Percentiles rank a stretch among this genome's conserved stretches.
phyloP scores from a whole-genome alignment of 1,140 invertebrate genomes.

The Drosophila melanica region DNA sequence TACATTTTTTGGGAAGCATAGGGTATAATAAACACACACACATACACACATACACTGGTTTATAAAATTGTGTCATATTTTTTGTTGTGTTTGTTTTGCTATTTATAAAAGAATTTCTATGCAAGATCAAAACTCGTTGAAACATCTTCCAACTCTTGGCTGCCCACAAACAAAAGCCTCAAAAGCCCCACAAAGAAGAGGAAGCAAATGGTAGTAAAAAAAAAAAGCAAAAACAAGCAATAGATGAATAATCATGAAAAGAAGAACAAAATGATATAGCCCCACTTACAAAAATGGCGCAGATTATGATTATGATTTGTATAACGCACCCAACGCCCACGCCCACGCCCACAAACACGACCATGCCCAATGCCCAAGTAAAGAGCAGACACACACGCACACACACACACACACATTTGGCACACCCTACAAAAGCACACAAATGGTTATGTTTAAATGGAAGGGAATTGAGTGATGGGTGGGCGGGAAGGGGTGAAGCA shows the following conservation, averaged over 20 bases:
- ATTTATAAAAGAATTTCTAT: slow-evolving; percentile 54
- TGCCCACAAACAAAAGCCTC: slow-evolving; percentile 41
- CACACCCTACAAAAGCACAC: slow-evolving; percentile 42
- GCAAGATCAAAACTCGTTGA: slow-evolving; percentile 67
- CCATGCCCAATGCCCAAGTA: slow-evolving; percentile 15
- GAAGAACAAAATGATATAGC: slow-evolving; percentile 16
- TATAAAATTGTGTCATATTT: slow-evolving; percentile 64
- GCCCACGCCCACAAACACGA: slow-evolving; percentile 23
- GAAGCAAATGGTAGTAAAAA: neutral
- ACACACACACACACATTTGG: slow-evolving; percentile 10
- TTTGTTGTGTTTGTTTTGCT: slow-evolving; percentile 1
- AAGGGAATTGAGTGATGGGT: neutral
- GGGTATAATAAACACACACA: neutral
- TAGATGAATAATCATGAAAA: neutral
- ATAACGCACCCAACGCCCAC: slow-evolving; percentile 40
- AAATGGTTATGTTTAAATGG: slow-evolving; percentile 13
- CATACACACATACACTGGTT: neutral
- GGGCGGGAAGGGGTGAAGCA: neutral
- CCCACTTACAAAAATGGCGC: slow-evolving; percentile 44
- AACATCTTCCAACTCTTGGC: slow-evolving; percentile 41
- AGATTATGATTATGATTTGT: slow-evolving; percentile 42
- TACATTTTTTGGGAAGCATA: slow-evolving; percentile 11
- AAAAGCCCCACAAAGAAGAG: slow-evolving; percentile 17
- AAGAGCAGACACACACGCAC: slow-evolving; percentile 4
- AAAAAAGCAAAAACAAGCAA: neutral